phyloP scores from a whole-genome alignment of 2,113 vertebrate species.

The Callithrix jacchus region DNA sequence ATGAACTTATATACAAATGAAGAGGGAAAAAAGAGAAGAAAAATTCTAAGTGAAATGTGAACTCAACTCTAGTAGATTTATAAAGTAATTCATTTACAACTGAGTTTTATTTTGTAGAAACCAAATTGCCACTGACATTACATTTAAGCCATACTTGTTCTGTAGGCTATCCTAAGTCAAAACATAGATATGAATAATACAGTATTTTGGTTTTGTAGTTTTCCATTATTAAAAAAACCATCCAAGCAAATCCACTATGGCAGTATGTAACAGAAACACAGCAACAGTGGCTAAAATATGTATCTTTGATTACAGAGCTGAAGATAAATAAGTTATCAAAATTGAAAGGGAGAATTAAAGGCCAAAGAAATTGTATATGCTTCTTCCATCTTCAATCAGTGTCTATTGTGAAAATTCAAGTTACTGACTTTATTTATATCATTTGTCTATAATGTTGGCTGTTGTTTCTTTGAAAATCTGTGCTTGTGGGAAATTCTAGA shows the following conservation, averaged over 20 bases:
- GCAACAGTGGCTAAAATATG: neutral
- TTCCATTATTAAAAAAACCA: neutral
- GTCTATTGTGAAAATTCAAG: neutral
- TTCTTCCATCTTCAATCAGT: neutral
- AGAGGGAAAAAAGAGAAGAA: neutral
- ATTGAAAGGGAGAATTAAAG: neutral
- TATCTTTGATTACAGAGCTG: neutral
- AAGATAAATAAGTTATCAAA: neutral
- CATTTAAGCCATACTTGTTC: neutral
- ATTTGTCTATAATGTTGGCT: neutral
- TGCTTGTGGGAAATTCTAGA: neutral
- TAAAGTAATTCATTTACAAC: neutral
- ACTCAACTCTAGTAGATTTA: neutral
- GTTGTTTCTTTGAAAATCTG: constrained; percentile 26
- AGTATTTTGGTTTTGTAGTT: neutral
- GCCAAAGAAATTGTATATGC: neutral
- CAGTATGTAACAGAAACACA: neutral
- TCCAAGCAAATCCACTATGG: neutral
- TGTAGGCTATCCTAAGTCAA: neutral
- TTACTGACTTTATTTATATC: neutral
- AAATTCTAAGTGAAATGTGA: neutral
- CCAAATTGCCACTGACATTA: neutral
- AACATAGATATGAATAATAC: neutral
- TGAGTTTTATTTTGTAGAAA: neutral
- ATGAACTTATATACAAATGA: neutral